A percentile compares a stretch with the other conserved stretches of the same genome.
Conservation (phyloP, 2,888 invertebrate genomes). For the Cheilosia pagana region DNA sequence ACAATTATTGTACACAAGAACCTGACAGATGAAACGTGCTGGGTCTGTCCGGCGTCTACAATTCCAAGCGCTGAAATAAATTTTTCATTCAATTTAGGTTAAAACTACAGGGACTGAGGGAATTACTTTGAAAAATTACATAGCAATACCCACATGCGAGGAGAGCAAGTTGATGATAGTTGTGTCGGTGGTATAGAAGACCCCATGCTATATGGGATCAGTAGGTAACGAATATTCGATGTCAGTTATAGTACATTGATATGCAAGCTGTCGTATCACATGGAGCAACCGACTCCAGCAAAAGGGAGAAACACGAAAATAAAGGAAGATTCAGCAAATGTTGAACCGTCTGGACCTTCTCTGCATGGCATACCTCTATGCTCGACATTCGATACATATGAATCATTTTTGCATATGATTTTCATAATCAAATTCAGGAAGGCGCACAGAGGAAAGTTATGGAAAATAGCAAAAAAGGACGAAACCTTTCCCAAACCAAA, state of each 20-base stretch:
- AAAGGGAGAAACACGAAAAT: background rate
- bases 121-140: slow-evolving; percentile 66
- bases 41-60: background rate
- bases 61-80: slow-evolving; percentile 36
- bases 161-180: background rate
- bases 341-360: slow-evolving; percentile 1
- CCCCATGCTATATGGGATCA: background rate
- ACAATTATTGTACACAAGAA: slow-evolving; percentile 8
- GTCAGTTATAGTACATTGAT: background rate
- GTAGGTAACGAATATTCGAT: slow-evolving; percentile 3
- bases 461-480: slow-evolving; percentile 1
- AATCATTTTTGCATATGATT: slow-evolving; percentile 64
- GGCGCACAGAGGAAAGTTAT: background rate
- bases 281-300: background rate
- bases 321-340: slow-evolving; percentile 16
- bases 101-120: slow-evolving; percentile 67
- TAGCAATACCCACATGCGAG: background rate
- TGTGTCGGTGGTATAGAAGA: slow-evolving; percentile 2
- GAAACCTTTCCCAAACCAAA: slow-evolving; percentile 23
- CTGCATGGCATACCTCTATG: background rate
- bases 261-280: slow-evolving; percentile 14
- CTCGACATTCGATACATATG: slow-evolving; percentile 56
- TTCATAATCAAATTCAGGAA: slow-evolving; percentile 63
- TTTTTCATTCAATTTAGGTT: slow-evolving; percentile 67
- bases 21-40: slow-evolving; percentile 6